Percentiles rank a stretch among this genome's conserved stretches.
These are phyloP conservation scores for Drosophila subsilvestris DNA, from an alignment of 2,888 invertebrate species.

Conservation along the genomic window DNA sequence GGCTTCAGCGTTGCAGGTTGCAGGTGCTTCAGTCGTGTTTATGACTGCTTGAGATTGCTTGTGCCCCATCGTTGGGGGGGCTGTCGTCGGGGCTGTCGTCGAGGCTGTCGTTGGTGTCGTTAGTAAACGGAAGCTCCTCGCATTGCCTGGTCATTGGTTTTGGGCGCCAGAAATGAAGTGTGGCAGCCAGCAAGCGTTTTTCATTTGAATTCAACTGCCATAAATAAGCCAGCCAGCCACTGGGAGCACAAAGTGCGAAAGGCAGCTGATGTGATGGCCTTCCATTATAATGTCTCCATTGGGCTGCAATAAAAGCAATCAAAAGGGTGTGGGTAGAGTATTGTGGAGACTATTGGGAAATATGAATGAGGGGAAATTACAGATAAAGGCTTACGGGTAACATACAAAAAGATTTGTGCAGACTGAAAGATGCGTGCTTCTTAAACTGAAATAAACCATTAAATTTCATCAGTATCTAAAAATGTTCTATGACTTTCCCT, in stretches of 20 bases:
- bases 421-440: background rate
- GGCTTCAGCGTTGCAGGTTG: constrained; percentile 23
- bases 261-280: background rate
- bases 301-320: background rate
- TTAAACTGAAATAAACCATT: constrained; percentile 26
- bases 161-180: constrained; percentile 47
- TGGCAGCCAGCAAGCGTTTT: constrained; percentile 18
- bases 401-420: constrained; percentile 2
- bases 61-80: constrained; percentile 3
- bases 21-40: constrained; percentile 72
- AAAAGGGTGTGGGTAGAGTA: background rate
- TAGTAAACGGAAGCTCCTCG: constrained; percentile 50
- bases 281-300: background rate
- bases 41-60: constrained; percentile 68
- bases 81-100: constrained; percentile 48
- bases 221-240: constrained; percentile 58
- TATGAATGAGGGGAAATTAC: background rate
- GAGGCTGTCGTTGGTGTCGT: constrained; percentile 49
- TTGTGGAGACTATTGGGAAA: background rate
- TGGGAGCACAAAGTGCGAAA: constrained; percentile 9
- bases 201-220: constrained; percentile 67
- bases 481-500: background rate
- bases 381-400: background rate
- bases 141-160: constrained; percentile 38
- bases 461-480: background rate